Percentiles rank a stretch among this genome's conserved stretches.
phyloP scores from a whole-genome alignment of 1,140 invertebrate genomes.

The Hylaeus anthracinus region DNA sequence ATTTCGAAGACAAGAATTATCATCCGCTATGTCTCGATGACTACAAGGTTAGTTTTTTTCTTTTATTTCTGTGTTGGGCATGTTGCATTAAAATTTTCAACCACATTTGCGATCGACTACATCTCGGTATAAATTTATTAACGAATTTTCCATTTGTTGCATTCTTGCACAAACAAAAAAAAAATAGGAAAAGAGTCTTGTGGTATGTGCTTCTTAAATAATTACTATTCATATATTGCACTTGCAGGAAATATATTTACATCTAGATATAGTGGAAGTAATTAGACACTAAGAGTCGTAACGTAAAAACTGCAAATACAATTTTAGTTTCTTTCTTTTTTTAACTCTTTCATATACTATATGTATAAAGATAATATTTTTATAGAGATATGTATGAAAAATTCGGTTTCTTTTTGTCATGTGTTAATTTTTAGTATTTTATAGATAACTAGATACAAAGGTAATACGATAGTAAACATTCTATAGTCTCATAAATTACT shows the following conservation, averaged over 20 bases:
- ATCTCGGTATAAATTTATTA: slow-evolving; percentile 56
- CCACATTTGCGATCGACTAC: slow-evolving; percentile 6
- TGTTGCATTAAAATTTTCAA: slow-evolving; percentile 35
- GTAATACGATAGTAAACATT: not conserved
- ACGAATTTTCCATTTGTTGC: slow-evolving; percentile 67
- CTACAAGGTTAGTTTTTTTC: slow-evolving; percentile 84
- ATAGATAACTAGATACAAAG: not conserved
- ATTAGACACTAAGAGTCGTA: slow-evolving; percentile 27
- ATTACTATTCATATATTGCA: slow-evolving; percentile 53
- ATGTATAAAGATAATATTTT: not conserved
- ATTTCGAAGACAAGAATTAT: slow-evolving; percentile 89
- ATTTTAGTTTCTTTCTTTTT: slow-evolving; percentile 7
- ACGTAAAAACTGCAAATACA: slow-evolving; percentile 9
- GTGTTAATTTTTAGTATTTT: not conserved
- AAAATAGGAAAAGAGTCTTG: slow-evolving; percentile 77
- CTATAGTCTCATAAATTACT: not conserved
- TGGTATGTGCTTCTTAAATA: slow-evolving; percentile 74
- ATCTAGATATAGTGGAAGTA: slow-evolving; percentile 44
- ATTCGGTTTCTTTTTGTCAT: not conserved
- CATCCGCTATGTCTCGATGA: slow-evolving; percentile 96
- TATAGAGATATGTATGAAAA: not conserved
- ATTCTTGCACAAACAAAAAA: slow-evolving; percentile 60
- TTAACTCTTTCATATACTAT: not conserved
- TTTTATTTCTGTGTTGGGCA: not conserved
- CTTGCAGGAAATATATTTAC: slow-evolving; percentile 24